Conservation (phyloP, 53 echinoderm and acorn worm species). For the Pentamera pediparva region DNA sequence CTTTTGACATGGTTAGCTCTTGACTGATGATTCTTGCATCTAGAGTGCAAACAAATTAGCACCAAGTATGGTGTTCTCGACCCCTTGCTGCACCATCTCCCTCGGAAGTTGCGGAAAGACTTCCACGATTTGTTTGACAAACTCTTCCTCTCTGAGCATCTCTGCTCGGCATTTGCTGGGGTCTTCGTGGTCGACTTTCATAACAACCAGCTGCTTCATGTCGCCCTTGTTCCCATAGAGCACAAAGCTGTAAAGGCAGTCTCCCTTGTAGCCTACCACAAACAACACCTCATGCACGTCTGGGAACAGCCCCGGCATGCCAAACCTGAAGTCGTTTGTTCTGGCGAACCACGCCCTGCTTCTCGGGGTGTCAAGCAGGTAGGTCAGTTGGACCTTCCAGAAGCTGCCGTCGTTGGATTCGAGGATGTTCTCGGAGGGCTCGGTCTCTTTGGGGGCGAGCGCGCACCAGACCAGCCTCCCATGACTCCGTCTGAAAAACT, state of each 20-base stretch:
- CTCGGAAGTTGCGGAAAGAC: neutral
- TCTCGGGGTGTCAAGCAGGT: neutral
- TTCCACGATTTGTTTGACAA: neutral
- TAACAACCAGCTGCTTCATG: neutral
- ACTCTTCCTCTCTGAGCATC: neutral
- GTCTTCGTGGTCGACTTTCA: neutral
- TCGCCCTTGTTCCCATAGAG: neutral
- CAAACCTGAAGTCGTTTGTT: constrained; percentile 2
- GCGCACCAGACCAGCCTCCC: constrained; percentile 2
- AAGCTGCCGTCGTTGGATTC: neutral
- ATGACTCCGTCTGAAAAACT: constrained; percentile 25
- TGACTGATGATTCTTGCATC: no score
- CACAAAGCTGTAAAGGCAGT: neutral
- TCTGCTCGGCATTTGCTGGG: neutral
- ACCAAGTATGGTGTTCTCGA: no score
- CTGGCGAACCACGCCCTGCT: neutral
- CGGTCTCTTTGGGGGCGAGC: neutral
- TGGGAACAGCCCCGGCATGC: neutral
- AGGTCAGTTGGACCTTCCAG: constrained; percentile 7
- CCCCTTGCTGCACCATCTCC: neutral
- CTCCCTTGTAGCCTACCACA: neutral
- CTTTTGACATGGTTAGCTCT: no score
- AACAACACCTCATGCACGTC: neutral
- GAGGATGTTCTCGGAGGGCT: neutral
- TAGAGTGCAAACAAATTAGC: no score